A percentile compares a stretch with the other conserved stretches of the same genome.
Conservation (phyloP, 2,888 invertebrate species). For the Hydrotaea cyrtoneurina region DNA sequence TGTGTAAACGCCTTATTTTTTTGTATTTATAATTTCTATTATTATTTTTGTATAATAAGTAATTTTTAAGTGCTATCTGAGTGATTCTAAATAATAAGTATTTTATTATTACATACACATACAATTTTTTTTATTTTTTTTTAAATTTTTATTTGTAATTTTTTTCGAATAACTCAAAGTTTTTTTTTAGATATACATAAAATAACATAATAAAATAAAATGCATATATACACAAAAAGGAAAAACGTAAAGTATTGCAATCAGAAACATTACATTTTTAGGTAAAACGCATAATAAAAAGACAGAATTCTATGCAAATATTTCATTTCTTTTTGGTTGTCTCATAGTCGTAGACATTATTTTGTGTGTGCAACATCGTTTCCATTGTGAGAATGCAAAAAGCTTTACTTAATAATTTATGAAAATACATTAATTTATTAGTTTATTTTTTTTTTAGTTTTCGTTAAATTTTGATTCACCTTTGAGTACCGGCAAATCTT, state of each 20-base stretch:
- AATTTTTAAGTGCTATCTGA: conserved; percentile 66
- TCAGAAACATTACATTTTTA: conserved; percentile 33
- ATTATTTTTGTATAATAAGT: conserved; percentile 47
- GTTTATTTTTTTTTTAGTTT: too few relatives aligned
- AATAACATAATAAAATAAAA: conserved; percentile 51
- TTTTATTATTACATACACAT: conserved; percentile 60
- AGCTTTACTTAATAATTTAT: background rate
- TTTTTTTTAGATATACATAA: conserved; percentile 52
- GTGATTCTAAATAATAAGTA: conserved; percentile 67
- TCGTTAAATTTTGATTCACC: too few relatives aligned
- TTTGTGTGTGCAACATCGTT: background rate
- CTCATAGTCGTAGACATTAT: background rate
- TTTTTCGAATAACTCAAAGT: conserved; percentile 45
- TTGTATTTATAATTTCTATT: conserved; percentile 46
- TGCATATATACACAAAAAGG: conserved; percentile 40
- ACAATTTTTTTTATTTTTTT: conserved; percentile 57
- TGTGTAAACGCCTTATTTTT: conserved; percentile 46
- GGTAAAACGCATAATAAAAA: conserved; percentile 36
- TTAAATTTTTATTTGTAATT: conserved; percentile 56
- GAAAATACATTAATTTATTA: background rate
- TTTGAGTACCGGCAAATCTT: too few relatives aligned
- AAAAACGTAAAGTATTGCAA: conserved; percentile 29
- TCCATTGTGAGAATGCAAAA: background rate
- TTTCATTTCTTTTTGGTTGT: too few relatives aligned
- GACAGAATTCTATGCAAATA: background rate